Evolutionary conservation across 1,140 invertebrate species (phyloP), one percentile per base, ranked within the genome.

Genomic region (Chironomus striatipennis): DNA sequence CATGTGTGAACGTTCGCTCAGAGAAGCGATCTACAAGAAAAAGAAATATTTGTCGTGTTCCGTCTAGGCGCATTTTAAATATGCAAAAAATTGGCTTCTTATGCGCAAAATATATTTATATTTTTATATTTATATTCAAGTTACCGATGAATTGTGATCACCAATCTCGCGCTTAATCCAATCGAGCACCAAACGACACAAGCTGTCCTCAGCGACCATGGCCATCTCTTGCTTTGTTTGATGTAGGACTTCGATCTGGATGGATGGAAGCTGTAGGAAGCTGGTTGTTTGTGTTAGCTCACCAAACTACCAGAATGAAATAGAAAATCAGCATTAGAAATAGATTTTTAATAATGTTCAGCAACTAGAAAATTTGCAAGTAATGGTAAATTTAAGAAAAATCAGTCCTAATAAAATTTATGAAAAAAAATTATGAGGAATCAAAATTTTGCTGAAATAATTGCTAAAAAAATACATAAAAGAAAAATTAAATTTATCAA

Each of bases 1-100:
- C 82, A 94, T 85, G 80, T 93, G 89, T n/a, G 88, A 88, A 85
- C 93, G 85, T 75, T 85, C 84, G 3, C 78, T 77, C 1, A 90
- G 78, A 24, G 43, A 42, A 74, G 73, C 42, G 43, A 42, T 74
- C 43, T 74, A 73, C 72, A 73, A 73, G 15, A 34, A 34, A 73
- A 73, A 42, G 72, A 42, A 42, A 10, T 42, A 42, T 73, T 73
- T 34, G 72, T 42, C 42, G 72, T n/a, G 72, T 42, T 73, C 21
- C 10, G n/a, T n/a, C 12, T 42, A 15, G 76, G 75, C 18, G 81
- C 79, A 8, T 83, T 70, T 70, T 18, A 10, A 20, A 17, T 10
- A 10, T 70, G 6, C 17, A 70, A 70, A 70, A 70, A 70, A 70
- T 70, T 8, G n/a, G 17, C 20, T 57, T n/a, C 10, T 9, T 20